Percentiles rank a stretch among this genome's conserved stretches.
These are phyloP conservation scores for Drosophila orena DNA, from an alignment of 1,140 invertebrate genomes.

Conservation along the genomic window DNA sequence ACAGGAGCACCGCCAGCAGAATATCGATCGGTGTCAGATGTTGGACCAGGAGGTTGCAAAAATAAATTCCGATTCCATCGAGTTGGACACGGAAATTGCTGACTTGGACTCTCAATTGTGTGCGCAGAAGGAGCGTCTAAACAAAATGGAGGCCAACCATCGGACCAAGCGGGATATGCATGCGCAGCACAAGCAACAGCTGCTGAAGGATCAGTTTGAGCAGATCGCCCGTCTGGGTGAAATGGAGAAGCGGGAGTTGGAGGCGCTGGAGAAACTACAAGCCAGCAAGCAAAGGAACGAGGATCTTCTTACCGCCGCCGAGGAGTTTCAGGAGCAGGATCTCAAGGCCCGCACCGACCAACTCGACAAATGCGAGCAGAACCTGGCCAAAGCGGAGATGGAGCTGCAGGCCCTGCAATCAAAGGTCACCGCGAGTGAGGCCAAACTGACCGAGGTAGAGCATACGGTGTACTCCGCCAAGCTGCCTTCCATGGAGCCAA, in stretches of 20 bases:
- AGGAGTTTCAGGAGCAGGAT: conserved; percentile 37
- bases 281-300: conserved; percentile 20
- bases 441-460: conserved; percentile 7
- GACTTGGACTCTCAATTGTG: conserved; percentile 8
- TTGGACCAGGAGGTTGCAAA: conserved; percentile 35
- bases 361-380: conserved; percentile 30
- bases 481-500: conserved; percentile 6
- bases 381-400: conserved; percentile 20
- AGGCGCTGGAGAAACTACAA: not conserved
- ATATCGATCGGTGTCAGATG: conserved; percentile 15
- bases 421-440: not conserved
- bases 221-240: conserved; percentile 8
- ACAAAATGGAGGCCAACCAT: conserved; percentile 16
- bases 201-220: conserved; percentile 9
- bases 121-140: conserved; percentile 14
- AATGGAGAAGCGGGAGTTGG: not conserved
- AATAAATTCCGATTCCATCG: not conserved
- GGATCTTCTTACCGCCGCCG: conserved; percentile 28
- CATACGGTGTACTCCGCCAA: not conserved
- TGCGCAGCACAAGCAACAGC: conserved; percentile 19
- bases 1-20: conserved; percentile 10
- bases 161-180: conserved; percentile 4
- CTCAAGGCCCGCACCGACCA: conserved; percentile 15
- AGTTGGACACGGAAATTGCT: conserved; percentile 17
- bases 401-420: conserved; percentile 25